Conservation (phyloP, 2,797 vertebrate species). For the Periparus ater region DNA sequence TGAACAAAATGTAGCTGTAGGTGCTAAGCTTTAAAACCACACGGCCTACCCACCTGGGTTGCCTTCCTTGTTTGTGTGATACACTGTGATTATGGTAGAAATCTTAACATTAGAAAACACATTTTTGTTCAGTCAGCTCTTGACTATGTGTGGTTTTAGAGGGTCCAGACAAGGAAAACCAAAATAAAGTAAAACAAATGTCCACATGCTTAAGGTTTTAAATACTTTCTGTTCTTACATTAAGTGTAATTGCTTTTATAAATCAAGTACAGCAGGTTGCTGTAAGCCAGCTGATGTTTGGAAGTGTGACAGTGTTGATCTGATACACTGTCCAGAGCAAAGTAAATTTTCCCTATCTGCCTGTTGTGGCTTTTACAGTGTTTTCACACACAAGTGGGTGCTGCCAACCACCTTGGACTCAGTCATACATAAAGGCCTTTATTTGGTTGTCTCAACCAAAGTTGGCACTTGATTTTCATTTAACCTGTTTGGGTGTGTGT, state of each 20-base stretch:
- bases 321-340: not conserved
- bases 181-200: not conserved
- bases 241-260: not conserved
- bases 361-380: not conserved
- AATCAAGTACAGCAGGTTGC: not conserved
- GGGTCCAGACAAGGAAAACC: not conserved
- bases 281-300: not conserved
- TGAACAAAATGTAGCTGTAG: not conserved
- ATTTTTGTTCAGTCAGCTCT: not conserved
- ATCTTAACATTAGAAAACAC: not conserved
- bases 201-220: not conserved
- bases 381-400: accelerated
- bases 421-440: not conserved
- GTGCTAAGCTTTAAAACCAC: not conserved
- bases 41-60: not conserved
- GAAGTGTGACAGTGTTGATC: not conserved
- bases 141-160: not conserved
- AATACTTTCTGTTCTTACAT: not conserved
- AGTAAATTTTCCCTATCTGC: not conserved
- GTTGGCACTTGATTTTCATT: not conserved
- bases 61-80: not conserved
- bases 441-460: not conserved
- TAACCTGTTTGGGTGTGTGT: not conserved
- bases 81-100: not conserved
- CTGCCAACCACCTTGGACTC: not conserved